phyloP scores from a whole-genome alignment of 2,113 vertebrate species.

The Felis chaus region DNA sequence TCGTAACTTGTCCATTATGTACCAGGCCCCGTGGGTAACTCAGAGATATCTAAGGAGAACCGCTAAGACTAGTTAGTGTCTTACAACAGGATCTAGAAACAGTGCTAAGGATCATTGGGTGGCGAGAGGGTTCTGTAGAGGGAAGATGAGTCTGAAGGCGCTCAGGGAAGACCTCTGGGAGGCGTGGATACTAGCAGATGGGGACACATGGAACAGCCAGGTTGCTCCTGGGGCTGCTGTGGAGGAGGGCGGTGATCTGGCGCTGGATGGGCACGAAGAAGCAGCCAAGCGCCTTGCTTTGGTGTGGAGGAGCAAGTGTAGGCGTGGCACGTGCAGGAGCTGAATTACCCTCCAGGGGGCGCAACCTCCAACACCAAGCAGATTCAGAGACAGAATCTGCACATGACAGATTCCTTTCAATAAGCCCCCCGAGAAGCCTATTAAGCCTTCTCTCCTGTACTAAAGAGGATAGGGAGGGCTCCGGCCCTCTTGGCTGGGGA shows the following conservation, averaged over 20 bases:
- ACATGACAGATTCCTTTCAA: background rate
- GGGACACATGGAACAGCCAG: background rate
- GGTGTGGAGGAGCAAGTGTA: background rate
- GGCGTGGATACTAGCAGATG: rapidly evolving
- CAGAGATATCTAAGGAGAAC: background rate
- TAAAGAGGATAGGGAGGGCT: rapidly evolving
- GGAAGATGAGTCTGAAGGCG: background rate
- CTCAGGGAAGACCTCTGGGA: background rate
- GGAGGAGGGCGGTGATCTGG: background rate
- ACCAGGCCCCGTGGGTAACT: background rate
- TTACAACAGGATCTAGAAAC: background rate
- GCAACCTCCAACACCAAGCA: background rate
- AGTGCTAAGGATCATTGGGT: background rate
- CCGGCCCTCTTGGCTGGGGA: background rate
- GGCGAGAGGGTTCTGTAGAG: background rate
- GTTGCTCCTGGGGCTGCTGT: background rate
- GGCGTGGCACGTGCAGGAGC: background rate
- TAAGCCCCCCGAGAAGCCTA: background rate
- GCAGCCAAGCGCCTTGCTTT: background rate
- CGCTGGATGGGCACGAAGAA: background rate
- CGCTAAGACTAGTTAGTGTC: background rate
- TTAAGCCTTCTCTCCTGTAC: background rate
- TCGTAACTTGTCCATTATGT: background rate
- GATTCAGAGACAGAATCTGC: background rate
- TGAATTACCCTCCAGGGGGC: background rate